These are phyloP conservation scores for Siniperca scherzeri DNA, from an alignment of 2,797 vertebrate species.

Conservation along the genomic window DNA sequence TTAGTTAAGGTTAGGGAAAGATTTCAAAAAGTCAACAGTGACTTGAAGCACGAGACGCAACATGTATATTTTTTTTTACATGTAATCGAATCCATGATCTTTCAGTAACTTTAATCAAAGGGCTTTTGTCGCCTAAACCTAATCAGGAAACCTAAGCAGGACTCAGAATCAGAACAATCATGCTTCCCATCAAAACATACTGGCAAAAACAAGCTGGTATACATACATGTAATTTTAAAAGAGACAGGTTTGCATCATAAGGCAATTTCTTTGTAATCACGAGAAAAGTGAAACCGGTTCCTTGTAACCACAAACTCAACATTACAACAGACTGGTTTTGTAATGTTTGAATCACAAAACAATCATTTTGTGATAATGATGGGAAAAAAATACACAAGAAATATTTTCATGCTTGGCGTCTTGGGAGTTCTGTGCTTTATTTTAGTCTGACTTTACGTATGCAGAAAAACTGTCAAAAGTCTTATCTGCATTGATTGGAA, in stretches of 20 bases:
- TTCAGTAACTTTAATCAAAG: neutral
- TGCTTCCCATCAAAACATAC: neutral
- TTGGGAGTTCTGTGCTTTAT: neutral
- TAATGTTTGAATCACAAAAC: neutral
- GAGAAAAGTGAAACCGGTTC: neutral
- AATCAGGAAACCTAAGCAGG: neutral
- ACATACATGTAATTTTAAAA: neutral
- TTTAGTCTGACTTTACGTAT: neutral
- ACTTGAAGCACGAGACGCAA: neutral
- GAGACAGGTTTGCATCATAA: neutral
- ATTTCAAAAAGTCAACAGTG: neutral
- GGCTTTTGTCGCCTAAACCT: neutral
- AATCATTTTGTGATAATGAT: neutral
- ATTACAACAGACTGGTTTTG: neutral
- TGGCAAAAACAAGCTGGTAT: neutral
- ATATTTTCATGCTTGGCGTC: neutral
- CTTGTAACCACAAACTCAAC: neutral
- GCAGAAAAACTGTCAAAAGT: slow-evolving; percentile 20
- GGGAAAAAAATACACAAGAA: neutral
- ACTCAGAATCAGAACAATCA: neutral
- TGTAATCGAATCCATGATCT: neutral
- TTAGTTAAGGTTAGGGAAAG: neutral
- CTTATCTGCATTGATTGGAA: slow-evolving; percentile 20
- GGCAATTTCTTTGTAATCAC: neutral
- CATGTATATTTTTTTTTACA: neutral